A percentile compares a stretch with the other conserved stretches of the same genome.
Conservation (phyloP, 1,140 invertebrate species). For the Ceratosolen fusciceps region DNA sequence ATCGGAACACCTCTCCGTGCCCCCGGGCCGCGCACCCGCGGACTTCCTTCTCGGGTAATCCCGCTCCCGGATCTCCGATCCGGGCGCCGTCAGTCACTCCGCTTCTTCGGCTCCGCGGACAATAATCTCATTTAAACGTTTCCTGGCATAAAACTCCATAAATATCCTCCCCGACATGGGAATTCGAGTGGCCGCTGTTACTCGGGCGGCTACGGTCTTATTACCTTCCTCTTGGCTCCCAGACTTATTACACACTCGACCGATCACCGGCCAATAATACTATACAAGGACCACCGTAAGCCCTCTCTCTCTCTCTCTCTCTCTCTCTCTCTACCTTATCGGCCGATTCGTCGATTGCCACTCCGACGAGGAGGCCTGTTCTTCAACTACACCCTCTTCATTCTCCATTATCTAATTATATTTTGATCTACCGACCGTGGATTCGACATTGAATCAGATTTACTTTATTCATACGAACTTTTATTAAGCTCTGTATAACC, state of each 20-base stretch:
- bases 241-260: too few relatives aligned
- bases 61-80: conserved; percentile 60
- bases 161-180: conserved; percentile 68
- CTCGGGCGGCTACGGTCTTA: background rate
- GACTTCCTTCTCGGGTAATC: background rate
- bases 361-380: background rate
- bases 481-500: too few relatives aligned
- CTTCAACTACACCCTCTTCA: conserved; percentile 30
- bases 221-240: background rate
- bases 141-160: conserved; percentile 64
- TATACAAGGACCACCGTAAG: too few relatives aligned
- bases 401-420: too few relatives aligned
- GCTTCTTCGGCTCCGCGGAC: conserved; percentile 52
- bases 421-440: too few relatives aligned
- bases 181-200: conserved; percentile 66
- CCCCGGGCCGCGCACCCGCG: too few relatives aligned
- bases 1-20: conserved; percentile 63
- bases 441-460: too few relatives aligned
- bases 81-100: conserved; percentile 35
- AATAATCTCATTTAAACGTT: conserved; percentile 72
- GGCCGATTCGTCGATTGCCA: too few relatives aligned
- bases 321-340: too few relatives aligned
- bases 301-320: too few relatives aligned
- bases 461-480: too few relatives aligned
- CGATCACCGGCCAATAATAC: too few relatives aligned